phyloP scores from a whole-genome alignment of 2,113 vertebrate genomes.

The Peucedramus taeniatus region DNA sequence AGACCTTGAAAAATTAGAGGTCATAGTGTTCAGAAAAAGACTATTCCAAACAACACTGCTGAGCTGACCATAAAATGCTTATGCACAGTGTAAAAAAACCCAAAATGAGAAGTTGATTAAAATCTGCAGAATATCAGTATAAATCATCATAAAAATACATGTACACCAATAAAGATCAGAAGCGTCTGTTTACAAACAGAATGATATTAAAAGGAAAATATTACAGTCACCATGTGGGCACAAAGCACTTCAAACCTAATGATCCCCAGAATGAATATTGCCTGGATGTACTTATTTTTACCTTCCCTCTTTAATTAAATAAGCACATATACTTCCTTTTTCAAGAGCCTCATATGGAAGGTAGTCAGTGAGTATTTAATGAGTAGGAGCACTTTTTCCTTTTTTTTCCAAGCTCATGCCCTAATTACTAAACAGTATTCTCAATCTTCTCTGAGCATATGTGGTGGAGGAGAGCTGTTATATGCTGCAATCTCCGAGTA shows the following conservation, averaged over 20 bases:
- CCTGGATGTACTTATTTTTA: conserved; percentile 21
- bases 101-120: not conserved
- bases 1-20: not conserved
- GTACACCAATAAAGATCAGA: not conserved
- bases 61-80: not conserved
- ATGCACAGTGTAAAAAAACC: not conserved
- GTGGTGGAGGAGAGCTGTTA: not conserved
- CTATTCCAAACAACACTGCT: not conserved
- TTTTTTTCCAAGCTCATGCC: not conserved
- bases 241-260: conserved; percentile 19
- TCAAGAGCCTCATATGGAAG: not conserved
- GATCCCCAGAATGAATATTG: conserved; percentile 16
- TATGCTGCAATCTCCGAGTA: not conserved
- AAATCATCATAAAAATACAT: not conserved
- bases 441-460: not conserved
- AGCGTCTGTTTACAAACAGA: not conserved
- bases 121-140: not conserved
- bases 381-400: not conserved
- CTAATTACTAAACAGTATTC: not conserved
- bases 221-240: not conserved
- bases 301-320: conserved; percentile 8
- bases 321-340: not conserved
- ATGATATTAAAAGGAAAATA: not conserved
- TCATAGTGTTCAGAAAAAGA: not conserved
- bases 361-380: not conserved